These are phyloP conservation scores for Centropus unirufus DNA, from an alignment of 2,113 vertebrate species.

Conservation along the genomic window DNA sequence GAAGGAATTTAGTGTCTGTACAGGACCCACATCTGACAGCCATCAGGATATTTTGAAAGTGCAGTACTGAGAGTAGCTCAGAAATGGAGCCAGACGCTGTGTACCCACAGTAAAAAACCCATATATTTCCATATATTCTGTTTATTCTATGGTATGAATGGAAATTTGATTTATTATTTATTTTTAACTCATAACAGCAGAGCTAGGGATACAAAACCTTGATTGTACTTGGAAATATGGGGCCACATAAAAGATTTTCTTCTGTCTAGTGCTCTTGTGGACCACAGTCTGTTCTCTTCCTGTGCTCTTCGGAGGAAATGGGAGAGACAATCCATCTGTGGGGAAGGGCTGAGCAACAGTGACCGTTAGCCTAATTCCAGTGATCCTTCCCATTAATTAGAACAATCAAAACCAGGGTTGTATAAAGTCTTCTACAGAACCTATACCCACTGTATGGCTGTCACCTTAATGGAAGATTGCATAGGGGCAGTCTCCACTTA, in stretches of 20 bases:
- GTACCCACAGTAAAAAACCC: not conserved
- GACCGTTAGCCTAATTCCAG: not conserved
- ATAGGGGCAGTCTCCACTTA: not conserved
- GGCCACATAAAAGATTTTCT: not conserved
- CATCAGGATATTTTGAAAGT: not conserved
- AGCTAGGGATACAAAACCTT: not conserved
- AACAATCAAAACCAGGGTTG: not conserved
- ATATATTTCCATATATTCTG: not conserved
- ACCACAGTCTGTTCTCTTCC: not conserved
- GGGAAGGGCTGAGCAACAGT: not conserved
- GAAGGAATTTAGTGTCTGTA: not conserved
- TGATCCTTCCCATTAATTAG: not conserved
- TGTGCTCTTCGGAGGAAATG: not conserved
- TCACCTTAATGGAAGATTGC: too few species aligned
- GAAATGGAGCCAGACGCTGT: not conserved
- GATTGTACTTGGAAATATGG: not conserved
- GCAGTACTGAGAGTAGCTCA: not conserved
- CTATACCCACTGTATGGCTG: rapidly evolving
- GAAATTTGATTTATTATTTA: not conserved
- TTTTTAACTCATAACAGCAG: not conserved
- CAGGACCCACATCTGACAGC: not conserved
- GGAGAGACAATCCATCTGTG: not conserved
- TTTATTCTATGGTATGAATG: not conserved
- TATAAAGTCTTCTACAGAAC: not conserved
- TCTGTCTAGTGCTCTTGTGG: not conserved